phyloP scores from a whole-genome alignment of 2,113 vertebrate species.

The Grantiella picta region DNA sequence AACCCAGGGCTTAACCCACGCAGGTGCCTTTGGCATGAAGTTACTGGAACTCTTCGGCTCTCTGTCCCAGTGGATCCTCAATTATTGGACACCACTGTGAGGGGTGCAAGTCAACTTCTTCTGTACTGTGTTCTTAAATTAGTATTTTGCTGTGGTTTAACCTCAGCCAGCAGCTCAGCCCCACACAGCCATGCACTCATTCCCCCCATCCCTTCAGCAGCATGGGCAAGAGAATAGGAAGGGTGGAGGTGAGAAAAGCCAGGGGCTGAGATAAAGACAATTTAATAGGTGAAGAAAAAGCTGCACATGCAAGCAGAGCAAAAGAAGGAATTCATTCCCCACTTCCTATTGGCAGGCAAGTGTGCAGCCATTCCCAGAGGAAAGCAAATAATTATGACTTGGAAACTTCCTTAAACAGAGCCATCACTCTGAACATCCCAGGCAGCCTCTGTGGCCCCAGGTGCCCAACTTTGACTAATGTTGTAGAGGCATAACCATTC shows the following conservation, averaged over 20 bases:
- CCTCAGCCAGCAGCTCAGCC: not conserved
- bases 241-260: not conserved
- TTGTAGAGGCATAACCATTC: not conserved
- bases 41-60: not conserved
- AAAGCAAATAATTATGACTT: not conserved
- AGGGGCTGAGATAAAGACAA: not conserved
- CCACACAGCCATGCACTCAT: not conserved
- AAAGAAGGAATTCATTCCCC: not conserved
- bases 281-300: not conserved
- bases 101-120: not conserved
- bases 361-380: not conserved
- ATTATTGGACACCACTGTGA: not conserved
- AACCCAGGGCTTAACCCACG: not conserved
- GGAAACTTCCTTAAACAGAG: not conserved
- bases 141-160: not conserved
- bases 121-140: not conserved
- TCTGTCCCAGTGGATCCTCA: not conserved
- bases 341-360: rapidly evolving
- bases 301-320: not conserved
- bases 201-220: not conserved
- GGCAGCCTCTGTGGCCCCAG: not conserved
- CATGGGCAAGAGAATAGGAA: not conserved
- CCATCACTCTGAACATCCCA: not conserved
- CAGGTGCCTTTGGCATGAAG: not conserved
- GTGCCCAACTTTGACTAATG: not conserved